Base-by-base conservation (phyloP, 2,797 vertebrate genomes). In the Hoplostethus atlanticus region DNA sequence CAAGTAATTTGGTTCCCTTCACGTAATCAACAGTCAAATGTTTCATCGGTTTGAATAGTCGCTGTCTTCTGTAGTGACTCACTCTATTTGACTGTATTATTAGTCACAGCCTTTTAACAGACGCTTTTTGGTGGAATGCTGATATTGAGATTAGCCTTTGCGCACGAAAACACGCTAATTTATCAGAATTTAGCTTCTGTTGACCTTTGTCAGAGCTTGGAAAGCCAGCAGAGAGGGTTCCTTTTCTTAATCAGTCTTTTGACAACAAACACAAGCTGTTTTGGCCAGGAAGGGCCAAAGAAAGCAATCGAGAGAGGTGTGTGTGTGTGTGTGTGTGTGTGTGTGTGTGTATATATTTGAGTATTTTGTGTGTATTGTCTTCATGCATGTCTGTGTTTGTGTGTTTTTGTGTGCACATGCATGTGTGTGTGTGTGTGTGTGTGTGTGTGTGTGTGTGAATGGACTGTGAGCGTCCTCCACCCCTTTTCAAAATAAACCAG, bases 231-330 rank as follows among this genome's bases (percentile, higher is more conserved):
- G 58, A 80, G 85, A 48, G 68, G 51, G 48, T 54, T 79, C 74
- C 76, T 75, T 65, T 81, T 44, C 34, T 72, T 53, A 74, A 90
- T 87, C 65, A 81, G 57, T 85, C 88, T 71, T 90, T 89, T 91
- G 86, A 88, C 93, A 93, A 93, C 81, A 91, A 93, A 88, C 87
- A 90, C 56, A 11, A 65, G 78, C 80, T 88, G 80, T 91, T 90
- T 91, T 91, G 59, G 53, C 54, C 79, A 64, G 77, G 80, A 87
- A 92, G 79, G 80, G 51, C 68, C 73, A 80, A 87, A 76, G 71
- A 89, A 79, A 79, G 56, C 67, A 71, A 9, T 82, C 58, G 77
- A 64, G 64, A 68, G 64, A 44, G 84, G 73, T 77, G 74, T 65
- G 21, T 62, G 65, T 40, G 73, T 63, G 57, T 68, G 74, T 65